phyloP scores from a whole-genome alignment of 2,113 vertebrate genomes.

The Sterrhoptilus dennistouni region DNA sequence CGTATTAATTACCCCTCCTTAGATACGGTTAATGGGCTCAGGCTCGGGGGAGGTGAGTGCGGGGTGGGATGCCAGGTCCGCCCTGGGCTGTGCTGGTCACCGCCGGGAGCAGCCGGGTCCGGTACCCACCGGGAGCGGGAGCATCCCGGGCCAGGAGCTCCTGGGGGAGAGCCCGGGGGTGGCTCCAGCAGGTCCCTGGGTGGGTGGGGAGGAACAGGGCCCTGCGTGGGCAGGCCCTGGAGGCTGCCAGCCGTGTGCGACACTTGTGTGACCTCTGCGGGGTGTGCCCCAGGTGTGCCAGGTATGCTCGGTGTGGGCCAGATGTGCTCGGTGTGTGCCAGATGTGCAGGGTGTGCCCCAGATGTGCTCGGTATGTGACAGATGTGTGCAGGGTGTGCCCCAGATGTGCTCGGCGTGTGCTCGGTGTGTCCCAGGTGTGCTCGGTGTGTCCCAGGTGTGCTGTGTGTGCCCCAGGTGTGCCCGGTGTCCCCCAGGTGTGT shows the following conservation, averaged over 20 bases:
- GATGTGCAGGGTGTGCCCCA: too few species aligned
- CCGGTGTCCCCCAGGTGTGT: neutral
- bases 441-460: too few species aligned
- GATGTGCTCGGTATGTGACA: too few species aligned
- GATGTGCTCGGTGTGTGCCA: neutral
- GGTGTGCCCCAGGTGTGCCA: neutral
- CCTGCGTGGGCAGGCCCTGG: too few species aligned
- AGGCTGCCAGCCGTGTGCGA: neutral
- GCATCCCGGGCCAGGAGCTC: neutral
- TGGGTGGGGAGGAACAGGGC: neutral
- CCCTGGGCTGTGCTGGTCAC: fast-evolving
- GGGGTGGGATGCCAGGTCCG: fast-evolving
- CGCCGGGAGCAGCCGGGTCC: neutral
- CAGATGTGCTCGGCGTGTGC: too few species aligned
- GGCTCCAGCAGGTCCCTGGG: neutral
- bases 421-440: too few species aligned
- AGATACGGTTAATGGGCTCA: neutral
- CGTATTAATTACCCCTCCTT: neutral
- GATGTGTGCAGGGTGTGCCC: too few species aligned
- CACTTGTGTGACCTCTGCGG: neutral
- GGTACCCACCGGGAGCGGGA: neutral
- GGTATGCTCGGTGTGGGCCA: too few species aligned
- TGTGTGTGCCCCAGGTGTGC: neutral
- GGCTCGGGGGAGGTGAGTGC: fast-evolving
- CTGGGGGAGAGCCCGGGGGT: neutral